phyloP scores from a whole-genome alignment of 2,888 invertebrate species.

The Alentia gelatinosa region DNA sequence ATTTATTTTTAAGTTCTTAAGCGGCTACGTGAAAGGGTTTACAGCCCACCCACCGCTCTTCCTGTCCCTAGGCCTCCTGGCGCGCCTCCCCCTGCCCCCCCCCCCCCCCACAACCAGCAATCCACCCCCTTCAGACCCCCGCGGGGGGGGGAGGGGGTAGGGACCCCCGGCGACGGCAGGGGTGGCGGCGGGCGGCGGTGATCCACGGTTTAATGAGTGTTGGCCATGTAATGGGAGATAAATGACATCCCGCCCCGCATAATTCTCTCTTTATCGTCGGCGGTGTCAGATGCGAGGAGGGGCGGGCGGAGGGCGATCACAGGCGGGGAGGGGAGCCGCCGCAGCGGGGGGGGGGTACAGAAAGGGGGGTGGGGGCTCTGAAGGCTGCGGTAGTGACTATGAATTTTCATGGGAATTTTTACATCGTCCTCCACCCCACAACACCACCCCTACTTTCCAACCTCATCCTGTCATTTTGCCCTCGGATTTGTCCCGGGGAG shows the following conservation, averaged over 20 bases:
- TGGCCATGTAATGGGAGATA: constrained; percentile 10
- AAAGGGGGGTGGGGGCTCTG: neutral
- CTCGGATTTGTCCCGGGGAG: no score
- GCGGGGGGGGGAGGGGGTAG: neutral
- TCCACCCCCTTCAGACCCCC: neutral
- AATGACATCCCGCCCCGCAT: neutral
- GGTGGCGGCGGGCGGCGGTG: neutral
- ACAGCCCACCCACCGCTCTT: no score
- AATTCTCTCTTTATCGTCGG: constrained; percentile 11
- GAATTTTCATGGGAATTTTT: no score
- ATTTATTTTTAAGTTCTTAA: no score
- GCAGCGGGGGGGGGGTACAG: neutral
- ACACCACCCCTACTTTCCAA: no score
- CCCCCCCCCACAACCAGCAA: neutral
- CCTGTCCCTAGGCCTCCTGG: neutral
- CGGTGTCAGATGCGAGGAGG: neutral
- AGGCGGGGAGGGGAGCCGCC: neutral
- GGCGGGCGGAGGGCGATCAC: neutral
- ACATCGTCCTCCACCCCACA: no score
- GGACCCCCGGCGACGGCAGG: neutral
- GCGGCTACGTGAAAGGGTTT: no score
- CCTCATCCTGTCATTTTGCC: no score
- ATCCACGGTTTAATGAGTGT: neutral
- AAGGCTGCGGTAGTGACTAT: no score
- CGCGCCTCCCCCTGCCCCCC: neutral